Evolutionary conservation across 2,797 vertebrate genomes (phyloP), one percentile per base, ranked within the genome.

Genomic region (Alexandromys oeconomus): DNA sequence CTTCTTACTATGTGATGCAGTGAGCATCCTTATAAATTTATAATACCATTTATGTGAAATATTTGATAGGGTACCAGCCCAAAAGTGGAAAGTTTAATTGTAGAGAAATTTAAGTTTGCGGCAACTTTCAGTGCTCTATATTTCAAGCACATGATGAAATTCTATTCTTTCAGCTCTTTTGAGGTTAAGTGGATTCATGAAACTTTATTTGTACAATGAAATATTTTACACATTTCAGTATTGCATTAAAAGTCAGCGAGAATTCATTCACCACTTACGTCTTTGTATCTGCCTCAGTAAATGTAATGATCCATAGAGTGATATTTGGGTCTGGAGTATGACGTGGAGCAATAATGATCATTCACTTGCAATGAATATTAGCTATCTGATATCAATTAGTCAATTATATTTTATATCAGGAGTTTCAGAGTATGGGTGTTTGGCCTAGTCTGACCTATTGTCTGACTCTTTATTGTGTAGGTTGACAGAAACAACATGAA

Each of bases 161-260:
- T 61, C 17, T 4, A 8, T 2, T 79, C 7, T 54, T 51, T 12
- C 37, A 81, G 1, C 19, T 1, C 11, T 31, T 90, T 61, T 63
- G 73, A n/a, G 54, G 51, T 90, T 31, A 81, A 25, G 29, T 15
- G 19, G 23, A 46, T 13, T 25, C 25, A 7, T 15, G 27, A 31
- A 76, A 54, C 87, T 95, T 61, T n/a, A 80, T 92, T 87, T 80
- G 69, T 34, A 61, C 27, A 71, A 43, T n/a, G n/a, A 81, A 92
- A 48, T 81, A n/a, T 46, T 17, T 77, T 48, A 17, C 7, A 17
- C 43, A 48, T 77, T 77, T 48, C 31, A 96, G 76, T 13, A 74
- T 69, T 79, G 23, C 40, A 54, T 34, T 78, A 46, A 85, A 27
- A 76, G 5, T 13, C 48, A 63, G 77, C 31, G 25, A 95, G 43